Percentiles rank a stretch among this genome's conserved stretches.
Evolutionary conservation across 2,888 invertebrate genomes (phyloP).

Genomic region (Rotaria magnacalcarata): DNA sequence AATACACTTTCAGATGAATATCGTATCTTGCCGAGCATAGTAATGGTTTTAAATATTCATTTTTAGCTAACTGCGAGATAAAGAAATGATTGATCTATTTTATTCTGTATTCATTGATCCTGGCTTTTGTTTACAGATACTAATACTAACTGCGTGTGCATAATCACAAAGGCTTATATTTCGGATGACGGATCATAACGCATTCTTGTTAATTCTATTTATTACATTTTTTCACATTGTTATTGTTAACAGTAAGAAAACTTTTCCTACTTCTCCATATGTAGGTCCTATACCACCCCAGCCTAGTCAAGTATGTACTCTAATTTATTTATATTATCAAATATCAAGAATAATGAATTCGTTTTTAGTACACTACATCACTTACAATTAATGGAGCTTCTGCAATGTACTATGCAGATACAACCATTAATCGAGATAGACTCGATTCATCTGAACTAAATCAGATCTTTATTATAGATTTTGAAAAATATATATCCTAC

Average conservation of each 20-base stretch:
- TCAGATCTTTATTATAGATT: not conserved
- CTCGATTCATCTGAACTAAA: not conserved
- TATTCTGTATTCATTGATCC: no score
- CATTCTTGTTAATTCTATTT: not conserved
- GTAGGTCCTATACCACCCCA: not conserved
- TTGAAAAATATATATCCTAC: not conserved
- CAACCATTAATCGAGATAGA: not conserved
- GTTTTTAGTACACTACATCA: not conserved
- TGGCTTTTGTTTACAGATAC: no score
- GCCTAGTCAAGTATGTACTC: slow-evolving; percentile 9
- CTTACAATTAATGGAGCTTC: not conserved
- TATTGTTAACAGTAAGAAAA: not conserved
- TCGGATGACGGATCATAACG: not conserved
- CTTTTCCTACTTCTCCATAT: not conserved
- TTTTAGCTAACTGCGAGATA: no score
- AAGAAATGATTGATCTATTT: no score
- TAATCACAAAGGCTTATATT: not conserved
- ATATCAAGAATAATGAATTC: not conserved
- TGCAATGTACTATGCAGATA: not conserved
- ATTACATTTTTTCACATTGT: not conserved
- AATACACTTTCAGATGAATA: no score
- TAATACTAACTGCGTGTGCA: no score
- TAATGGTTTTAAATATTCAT: no score
- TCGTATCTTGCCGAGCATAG: no score
- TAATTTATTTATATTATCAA: not conserved